Evolutionary conservation across 2,888 invertebrate species (phyloP).

Genomic region (Eupithecia insigniata): DNA sequence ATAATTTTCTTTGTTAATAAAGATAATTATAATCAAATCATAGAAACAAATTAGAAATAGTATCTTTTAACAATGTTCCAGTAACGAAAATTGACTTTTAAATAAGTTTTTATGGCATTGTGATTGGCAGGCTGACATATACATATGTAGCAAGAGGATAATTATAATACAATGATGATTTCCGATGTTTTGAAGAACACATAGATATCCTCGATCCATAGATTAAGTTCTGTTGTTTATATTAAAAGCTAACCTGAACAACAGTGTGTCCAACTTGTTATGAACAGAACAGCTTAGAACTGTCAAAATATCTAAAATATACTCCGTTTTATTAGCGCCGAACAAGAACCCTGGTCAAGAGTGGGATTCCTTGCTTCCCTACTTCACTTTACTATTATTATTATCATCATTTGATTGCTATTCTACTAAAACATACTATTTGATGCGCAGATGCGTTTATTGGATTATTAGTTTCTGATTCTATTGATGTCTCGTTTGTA

Average conservation of each 20-base stretch:
- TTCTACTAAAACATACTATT: neutral
- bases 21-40: no score
- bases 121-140: no score
- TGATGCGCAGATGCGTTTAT: neutral
- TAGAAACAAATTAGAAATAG: no score
- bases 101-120: neutral
- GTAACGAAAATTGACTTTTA: no score
- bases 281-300: conserved; percentile 78
- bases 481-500: neutral
- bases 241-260: neutral
- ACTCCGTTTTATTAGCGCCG: conserved; percentile 80
- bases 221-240: neutral
- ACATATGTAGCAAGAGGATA: neutral
- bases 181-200: neutral
- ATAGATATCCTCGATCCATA: neutral
- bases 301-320: conserved; percentile 84
- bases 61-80: no score
- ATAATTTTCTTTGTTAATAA: no score
- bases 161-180: neutral
- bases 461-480: neutral
- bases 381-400: neutral
- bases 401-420: neutral
- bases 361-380: conserved; percentile 79
- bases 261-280: conserved; percentile 64
- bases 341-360: conserved; percentile 78